phyloP scores from a whole-genome alignment of 2,797 vertebrate genomes.

The Cuniculus paca region DNA sequence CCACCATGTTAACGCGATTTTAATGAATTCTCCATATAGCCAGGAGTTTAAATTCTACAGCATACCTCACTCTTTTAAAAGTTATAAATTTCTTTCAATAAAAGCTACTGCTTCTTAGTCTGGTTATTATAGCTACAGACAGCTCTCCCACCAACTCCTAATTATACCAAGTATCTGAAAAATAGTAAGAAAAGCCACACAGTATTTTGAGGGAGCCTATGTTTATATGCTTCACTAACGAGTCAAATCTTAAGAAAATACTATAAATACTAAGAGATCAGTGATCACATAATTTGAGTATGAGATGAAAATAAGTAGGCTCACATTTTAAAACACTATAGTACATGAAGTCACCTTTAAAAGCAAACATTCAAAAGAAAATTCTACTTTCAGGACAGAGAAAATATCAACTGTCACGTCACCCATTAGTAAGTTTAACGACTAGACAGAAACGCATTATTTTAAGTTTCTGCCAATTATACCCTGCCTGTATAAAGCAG shows the following conservation, averaged over 20 bases:
- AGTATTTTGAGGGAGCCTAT: constrained; percentile 12
- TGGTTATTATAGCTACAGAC: constrained; percentile 23
- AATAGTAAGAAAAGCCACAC: not conserved
- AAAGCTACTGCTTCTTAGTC: constrained; percentile 46
- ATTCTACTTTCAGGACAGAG: not conserved
- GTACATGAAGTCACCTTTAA: not conserved
- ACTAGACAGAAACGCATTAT: not conserved
- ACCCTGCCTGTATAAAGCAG: not conserved
- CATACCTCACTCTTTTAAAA: not conserved
- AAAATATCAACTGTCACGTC: not conserved
- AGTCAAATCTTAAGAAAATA: not conserved
- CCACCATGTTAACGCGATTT: not conserved
- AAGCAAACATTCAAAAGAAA: not conserved
- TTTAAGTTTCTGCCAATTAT: not conserved
- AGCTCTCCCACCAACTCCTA: not conserved
- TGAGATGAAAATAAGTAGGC: not conserved
- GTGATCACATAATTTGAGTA: not conserved
- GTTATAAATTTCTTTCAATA: constrained; percentile 39
- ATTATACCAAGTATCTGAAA: constrained; percentile 11
- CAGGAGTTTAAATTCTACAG: not conserved
- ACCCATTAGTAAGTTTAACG: not conserved
- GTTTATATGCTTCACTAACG: constrained; percentile 18
- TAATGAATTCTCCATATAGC: not conserved
- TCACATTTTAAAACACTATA: not conserved
- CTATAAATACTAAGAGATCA: not conserved